phyloP scores from a whole-genome alignment of 2,888 invertebrate genomes.

The Eupithecia tripunctaria region DNA sequence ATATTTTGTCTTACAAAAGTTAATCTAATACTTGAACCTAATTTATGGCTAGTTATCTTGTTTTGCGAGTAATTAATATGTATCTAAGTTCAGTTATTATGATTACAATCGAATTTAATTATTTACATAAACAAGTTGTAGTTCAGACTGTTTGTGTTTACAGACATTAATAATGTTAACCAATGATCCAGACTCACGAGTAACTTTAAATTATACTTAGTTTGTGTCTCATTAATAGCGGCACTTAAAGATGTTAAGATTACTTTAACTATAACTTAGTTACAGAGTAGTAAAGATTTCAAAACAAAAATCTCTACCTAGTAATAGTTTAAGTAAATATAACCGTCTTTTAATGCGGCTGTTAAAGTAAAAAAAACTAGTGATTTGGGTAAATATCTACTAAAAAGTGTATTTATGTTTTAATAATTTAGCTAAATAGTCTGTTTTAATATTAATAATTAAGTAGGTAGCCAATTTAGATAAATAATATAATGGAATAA shows the following conservation, averaged over 20 bases:
- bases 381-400: neutral
- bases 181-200: no score
- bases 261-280: no score
- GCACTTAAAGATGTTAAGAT: no score
- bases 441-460: neutral
- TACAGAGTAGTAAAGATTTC: no score
- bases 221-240: no score
- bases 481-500: neutral
- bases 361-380: neutral
- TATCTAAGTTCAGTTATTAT: neutral
- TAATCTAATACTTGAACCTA: neutral
- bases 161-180: neutral
- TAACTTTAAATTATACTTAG: no score
- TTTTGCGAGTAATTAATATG: neutral
- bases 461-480: conserved; percentile 1
- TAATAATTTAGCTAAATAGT: neutral
- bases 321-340: no score
- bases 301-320: no score
- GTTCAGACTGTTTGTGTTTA: neutral
- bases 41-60: neutral
- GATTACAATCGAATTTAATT: neutral
- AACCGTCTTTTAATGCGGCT: no score
- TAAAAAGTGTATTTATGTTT: neutral
- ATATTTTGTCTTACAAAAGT: neutral
- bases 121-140: neutral